These are phyloP conservation scores for Eulithis prunata DNA, from an alignment of 2,888 invertebrate genomes.

Conservation along the genomic window DNA sequence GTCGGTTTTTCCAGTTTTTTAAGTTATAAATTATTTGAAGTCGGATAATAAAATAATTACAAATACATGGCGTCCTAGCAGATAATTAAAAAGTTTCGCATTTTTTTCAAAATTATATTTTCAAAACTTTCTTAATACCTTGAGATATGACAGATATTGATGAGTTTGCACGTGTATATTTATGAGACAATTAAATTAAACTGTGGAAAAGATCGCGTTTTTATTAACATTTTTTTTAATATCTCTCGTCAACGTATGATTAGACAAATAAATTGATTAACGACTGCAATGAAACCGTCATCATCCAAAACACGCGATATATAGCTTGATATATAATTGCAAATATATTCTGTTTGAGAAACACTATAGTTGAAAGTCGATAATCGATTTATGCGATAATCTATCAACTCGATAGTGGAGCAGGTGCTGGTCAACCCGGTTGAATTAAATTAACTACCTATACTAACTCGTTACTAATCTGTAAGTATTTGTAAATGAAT, in stretches of 20 bases:
- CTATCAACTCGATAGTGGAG: slow-evolving; percentile 45
- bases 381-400: slow-evolving; percentile 51
- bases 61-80: too few relatives aligned
- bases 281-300: slow-evolving; percentile 27
- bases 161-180: slow-evolving; percentile 11
- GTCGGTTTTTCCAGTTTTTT: too few relatives aligned
- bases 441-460: slow-evolving; percentile 13
- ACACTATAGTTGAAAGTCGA: slow-evolving; percentile 47
- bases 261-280: slow-evolving; percentile 35
- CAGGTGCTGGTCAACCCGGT: slow-evolving; percentile 15
- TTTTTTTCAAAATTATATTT: not conserved
- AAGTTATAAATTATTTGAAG: too few relatives aligned
- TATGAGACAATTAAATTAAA: slow-evolving; percentile 19
- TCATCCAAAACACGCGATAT: slow-evolving; percentile 38
- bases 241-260: slow-evolving; percentile 27
- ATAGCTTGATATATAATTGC: slow-evolving; percentile 43
- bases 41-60: too few relatives aligned
- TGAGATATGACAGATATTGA: slow-evolving; percentile 15
- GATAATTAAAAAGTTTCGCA: too few relatives aligned
- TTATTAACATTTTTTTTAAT: slow-evolving; percentile 8
- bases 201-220: slow-evolving; percentile 29
- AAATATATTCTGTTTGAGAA: slow-evolving; percentile 41
- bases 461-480: not conserved
- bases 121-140: slow-evolving; percentile 8
- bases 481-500: not conserved